Percentiles rank a stretch among this genome's conserved stretches.
These are phyloP conservation scores for Polypedilum pembai DNA, from an alignment of 1,140 invertebrate genomes.

Conservation along the genomic window DNA sequence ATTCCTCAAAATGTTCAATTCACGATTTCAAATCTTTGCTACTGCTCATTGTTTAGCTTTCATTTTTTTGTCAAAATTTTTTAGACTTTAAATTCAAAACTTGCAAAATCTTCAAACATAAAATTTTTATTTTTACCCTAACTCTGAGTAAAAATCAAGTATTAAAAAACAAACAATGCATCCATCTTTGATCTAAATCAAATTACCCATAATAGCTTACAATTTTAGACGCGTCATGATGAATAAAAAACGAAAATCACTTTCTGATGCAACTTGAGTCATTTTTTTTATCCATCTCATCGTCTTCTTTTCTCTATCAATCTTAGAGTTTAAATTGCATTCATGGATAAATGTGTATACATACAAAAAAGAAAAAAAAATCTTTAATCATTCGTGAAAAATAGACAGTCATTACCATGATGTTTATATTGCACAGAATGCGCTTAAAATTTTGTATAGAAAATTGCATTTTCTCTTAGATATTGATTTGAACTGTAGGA, in stretches of 20 bases:
- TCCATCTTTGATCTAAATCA: constrained; percentile 17
- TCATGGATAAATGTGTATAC: background rate
- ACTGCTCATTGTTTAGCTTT: too few relatives aligned
- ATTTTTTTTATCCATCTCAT: background rate
- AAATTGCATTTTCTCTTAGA: constrained; percentile 23
- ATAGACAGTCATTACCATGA: constrained; percentile 22
- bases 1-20: too few relatives aligned
- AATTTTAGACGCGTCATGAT: background rate
- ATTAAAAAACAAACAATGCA: background rate
- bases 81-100: too few relatives aligned
- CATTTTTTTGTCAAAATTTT: too few relatives aligned
- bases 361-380: background rate
- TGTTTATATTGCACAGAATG: background rate
- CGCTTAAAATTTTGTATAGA: background rate
- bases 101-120: too few relatives aligned
- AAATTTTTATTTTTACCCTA: too few relatives aligned
- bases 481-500: constrained; percentile 23
- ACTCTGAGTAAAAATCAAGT: too few relatives aligned
- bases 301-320: background rate
- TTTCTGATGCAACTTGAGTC: constrained; percentile 10
- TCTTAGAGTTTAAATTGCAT: background rate
- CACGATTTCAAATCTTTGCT: too few relatives aligned
- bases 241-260: constrained; percentile 3
- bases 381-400: constrained; percentile 23
- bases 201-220: constrained; percentile 23